Percentiles rank a stretch among this genome's conserved stretches.
phyloP scores from a whole-genome alignment of 2,113 vertebrate species.

The Rhabdornis inornatus region DNA sequence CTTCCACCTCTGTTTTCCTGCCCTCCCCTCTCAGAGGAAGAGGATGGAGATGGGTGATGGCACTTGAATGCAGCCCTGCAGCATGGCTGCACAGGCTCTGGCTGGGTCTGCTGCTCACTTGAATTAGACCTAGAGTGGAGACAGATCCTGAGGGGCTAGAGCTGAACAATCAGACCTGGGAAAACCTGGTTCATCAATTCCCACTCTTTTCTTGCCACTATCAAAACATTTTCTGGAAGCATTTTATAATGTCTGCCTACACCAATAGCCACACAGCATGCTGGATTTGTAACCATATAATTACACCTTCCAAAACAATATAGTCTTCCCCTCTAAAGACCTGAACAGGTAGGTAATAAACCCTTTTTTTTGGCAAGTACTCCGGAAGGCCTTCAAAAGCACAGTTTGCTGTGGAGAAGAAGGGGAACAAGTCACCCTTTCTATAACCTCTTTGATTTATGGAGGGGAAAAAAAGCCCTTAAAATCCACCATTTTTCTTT shows the following conservation, averaged over 20 bases:
- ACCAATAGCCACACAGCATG: not conserved
- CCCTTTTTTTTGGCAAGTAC: not conserved
- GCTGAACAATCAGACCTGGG: not conserved
- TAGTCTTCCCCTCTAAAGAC: not conserved
- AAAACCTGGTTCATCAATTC: not conserved
- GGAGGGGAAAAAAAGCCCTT: accelerated
- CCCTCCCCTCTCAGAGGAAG: not conserved
- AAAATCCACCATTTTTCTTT: not conserved
- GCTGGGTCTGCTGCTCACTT: not conserved
- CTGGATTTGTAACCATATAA: not conserved
- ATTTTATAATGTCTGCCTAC: not conserved
- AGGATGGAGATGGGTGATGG: not conserved
- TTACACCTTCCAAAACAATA: not conserved
- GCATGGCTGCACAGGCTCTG: accelerated
- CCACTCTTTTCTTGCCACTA: not conserved
- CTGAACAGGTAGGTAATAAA: not conserved
- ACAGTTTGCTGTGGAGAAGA: not conserved
- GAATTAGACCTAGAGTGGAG: not conserved
- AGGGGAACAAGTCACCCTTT: not conserved
- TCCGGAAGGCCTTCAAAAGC: not conserved
- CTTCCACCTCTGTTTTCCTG: not conserved
- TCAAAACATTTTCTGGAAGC: not conserved
- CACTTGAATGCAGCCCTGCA: not conserved
- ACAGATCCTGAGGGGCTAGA: not conserved
- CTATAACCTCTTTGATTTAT: not conserved